Base-by-base conservation (phyloP, 2,113 vertebrate species). In the Sturnus vulgaris region DNA sequence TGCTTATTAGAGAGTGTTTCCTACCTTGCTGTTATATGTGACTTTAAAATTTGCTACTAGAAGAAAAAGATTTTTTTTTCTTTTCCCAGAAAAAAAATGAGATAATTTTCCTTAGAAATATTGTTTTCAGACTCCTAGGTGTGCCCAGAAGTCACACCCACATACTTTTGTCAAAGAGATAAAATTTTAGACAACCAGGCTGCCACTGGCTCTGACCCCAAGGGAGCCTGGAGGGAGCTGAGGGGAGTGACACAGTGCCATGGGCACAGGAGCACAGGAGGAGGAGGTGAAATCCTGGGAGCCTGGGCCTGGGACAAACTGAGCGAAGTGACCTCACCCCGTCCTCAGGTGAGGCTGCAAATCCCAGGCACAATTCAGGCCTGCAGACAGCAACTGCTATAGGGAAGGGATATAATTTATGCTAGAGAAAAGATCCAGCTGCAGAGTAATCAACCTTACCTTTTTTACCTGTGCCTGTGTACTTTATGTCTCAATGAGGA, bases 171-270 rank as follows among this genome's bases (percentile, higher is more conserved):
- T 18, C 44, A 11, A 40, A n/a, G 31, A 64, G 31, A 79, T 19
- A 44, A 15, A 44, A 11, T 35, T 35, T 42, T 18, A 21, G 18
- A 69, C 15, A 52, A 6, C 3, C 12, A 1, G 1, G 40, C 16
- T n/a, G 13, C 30, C 11, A 7, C 5, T 0, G 0, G 22, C 15
- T 31, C 39, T 1, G 25, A 2, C 6, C 18, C n/a, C 5, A 0
- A 17, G 33, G 49, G 3, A 63, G 46, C 40, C 35, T 0, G 0
- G 2, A 4, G 0, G 52, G 61, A 88, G 19, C 39, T 40, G 35
- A 12, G 33, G 21, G 33, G 25, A 40, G 21, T 35, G 24, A 49
- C 6, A 1, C 0, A 56, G 12, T 9, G 12, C 19, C 56, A 6
- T 4, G 5, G 6, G 47, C 30, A 61, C 20, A 57, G 31, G 6